Base-by-base conservation (phyloP, 2,888 invertebrate genomes). In the Drosophila greeni region DNA sequence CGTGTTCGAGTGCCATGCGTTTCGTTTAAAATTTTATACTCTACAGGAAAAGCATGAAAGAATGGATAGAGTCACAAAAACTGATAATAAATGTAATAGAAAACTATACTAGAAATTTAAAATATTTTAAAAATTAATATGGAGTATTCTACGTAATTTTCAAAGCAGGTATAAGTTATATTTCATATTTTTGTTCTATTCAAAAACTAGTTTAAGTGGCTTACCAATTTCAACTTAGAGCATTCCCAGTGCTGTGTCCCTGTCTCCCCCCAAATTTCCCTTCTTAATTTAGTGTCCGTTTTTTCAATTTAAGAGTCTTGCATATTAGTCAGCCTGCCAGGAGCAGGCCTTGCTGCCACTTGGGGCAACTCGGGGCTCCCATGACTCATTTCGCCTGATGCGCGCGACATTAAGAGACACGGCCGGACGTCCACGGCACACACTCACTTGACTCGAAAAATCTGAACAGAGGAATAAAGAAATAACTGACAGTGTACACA, bases 401-500 rank as follows among this genome's bases (percentile, higher is more conserved):
- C 58, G 70, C 70, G 70, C 51, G 68, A 68, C 66, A 66, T 67
- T 66, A 66, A 68, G 68, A 68, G 68, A 48, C 66, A 49, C 29
- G 51, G 40, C 57, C 54, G 9, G 29, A 11, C 26, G 26, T 26
- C n/a, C n/a, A n/a, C 39, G n/a, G 45, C 34, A 52, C 34, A 52
- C 68, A 59, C 67, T 67, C 70, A 61, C 67, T 67, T 67, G 69
- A 67, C 61, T 67, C 45, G 52, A 39, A 76, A 76, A 70, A 31
- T 80, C 66, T n/a, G n/a, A 61, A 68, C 72, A 56, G 42, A 69
- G 68, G 72, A 72, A 65, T 65, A 74, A 70, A 69, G 68, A 73
- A 72, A 65, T 65, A 74, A 72, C 67, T 78, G 78, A 72, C 76
- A 69, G 66, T 69, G 72, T 64, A 62, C 62, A 81, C 72, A 72